phyloP scores from a whole-genome alignment of 2,113 vertebrate species.

The Chloebia gouldiae region DNA sequence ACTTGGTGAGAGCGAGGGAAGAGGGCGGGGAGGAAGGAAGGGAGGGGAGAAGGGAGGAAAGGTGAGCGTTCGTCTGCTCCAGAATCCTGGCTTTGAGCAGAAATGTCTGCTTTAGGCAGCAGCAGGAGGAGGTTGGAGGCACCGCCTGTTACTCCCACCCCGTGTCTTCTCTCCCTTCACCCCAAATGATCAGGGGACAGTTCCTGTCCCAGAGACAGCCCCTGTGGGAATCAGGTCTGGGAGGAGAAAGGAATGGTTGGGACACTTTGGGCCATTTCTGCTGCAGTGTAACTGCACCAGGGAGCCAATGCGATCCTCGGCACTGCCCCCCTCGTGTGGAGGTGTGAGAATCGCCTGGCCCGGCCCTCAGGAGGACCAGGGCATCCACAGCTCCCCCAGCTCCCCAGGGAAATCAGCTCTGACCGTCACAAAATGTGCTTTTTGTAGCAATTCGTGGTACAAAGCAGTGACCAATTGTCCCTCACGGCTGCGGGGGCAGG shows the following conservation, averaged over 20 bases:
- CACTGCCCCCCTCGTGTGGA: accelerated
- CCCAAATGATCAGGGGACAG: accelerated
- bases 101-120: neutral
- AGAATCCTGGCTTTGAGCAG: neutral
- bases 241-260: accelerated
- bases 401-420: neutral
- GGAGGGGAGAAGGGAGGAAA: neutral
- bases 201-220: too few species aligned
- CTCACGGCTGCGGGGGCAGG: neutral
- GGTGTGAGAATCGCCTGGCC: neutral
- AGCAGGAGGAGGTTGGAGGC: neutral
- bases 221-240: neutral
- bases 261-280: neutral
- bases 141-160: neutral
- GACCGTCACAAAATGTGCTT: neutral
- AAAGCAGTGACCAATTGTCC: neutral
- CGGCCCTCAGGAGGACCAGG: accelerated
- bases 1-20: neutral
- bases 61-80: accelerated
- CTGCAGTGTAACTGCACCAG: neutral
- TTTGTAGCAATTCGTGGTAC: neutral
- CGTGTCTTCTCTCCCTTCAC: neutral
- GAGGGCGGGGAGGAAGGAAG: neutral
- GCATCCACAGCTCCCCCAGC: neutral
- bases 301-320: neutral